Percentiles rank a stretch among this genome's conserved stretches.
phyloP scores from a whole-genome alignment of 2,113 vertebrate species.

The Aleadryas rufinucha region DNA sequence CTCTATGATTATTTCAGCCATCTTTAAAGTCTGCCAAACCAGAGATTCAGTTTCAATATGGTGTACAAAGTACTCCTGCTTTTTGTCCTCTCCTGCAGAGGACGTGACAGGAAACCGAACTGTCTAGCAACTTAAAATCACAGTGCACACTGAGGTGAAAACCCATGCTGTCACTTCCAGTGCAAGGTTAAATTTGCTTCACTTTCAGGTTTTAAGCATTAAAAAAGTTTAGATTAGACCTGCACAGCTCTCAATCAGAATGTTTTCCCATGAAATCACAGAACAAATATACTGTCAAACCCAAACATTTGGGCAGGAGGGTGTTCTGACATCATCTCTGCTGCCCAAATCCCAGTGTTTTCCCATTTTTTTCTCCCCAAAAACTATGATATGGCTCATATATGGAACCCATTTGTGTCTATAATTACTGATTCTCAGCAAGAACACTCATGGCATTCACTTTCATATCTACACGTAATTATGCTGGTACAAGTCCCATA shows the following conservation, averaged over 20 bases:
- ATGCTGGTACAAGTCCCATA: neutral
- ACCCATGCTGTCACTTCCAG: neutral
- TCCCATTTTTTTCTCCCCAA: fast-evolving
- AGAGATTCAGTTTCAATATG: fast-evolving
- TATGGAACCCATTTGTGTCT: neutral
- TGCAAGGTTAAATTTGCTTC: neutral
- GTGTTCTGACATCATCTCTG: neutral
- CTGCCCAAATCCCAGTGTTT: neutral
- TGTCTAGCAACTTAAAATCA: neutral
- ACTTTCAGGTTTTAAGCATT: neutral
- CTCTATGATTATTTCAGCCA: neutral
- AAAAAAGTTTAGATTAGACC: neutral
- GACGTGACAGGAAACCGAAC: neutral
- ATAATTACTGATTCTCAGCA: neutral
- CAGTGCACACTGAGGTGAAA: neutral
- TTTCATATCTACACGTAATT: neutral
- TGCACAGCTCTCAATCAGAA: neutral
- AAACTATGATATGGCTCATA: neutral
- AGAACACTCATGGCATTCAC: neutral
- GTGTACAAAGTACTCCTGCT: neutral
- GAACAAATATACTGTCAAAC: neutral
- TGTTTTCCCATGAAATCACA: neutral
- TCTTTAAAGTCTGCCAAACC: neutral
- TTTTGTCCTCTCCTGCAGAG: neutral
- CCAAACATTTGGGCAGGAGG: neutral